Evolutionary conservation across 2,797 vertebrate genomes (phyloP).

Genomic region (Falco berigora): DNA sequence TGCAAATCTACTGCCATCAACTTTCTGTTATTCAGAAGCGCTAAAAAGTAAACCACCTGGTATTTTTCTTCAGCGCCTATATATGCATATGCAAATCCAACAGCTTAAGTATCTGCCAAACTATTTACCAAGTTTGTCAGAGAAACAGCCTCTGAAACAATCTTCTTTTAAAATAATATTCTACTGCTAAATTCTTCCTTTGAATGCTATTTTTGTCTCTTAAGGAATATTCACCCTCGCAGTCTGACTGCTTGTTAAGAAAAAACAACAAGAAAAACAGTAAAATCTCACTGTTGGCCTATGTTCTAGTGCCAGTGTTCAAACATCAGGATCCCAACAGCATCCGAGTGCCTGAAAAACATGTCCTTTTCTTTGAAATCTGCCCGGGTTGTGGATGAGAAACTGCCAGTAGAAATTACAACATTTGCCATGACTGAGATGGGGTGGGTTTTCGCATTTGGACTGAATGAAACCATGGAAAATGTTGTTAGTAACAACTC

Average conservation of each 20-base stretch:
- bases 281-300: conserved; percentile 23
- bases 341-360: conserved; percentile 33
- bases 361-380: conserved; percentile 42
- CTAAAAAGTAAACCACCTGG: conserved; percentile 47
- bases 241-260: conserved; percentile 30
- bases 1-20: conserved; percentile 36
- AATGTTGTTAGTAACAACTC: conserved; percentile 67
- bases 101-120: conserved; percentile 52
- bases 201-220: conserved; percentile 31
- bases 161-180: conserved; percentile 44
- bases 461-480: conserved; percentile 60
- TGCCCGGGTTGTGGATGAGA: neutral
- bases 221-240: conserved; percentile 13
- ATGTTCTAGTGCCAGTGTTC: conserved; percentile 37
- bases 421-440: conserved; percentile 30
- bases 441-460: conserved; percentile 38
- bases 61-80: conserved; percentile 37
- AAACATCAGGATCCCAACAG: conserved; percentile 48
- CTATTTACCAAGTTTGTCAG: conserved; percentile 59
- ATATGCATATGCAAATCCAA: conserved; percentile 57
- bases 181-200: conserved; percentile 30
- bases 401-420: conserved; percentile 40
- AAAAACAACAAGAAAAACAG: conserved; percentile 7
- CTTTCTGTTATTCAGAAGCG: conserved; percentile 10
- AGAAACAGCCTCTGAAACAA: conserved; percentile 49